Conservation (phyloP, 2,797 vertebrate species). For the Podarcis siculus region DNA sequence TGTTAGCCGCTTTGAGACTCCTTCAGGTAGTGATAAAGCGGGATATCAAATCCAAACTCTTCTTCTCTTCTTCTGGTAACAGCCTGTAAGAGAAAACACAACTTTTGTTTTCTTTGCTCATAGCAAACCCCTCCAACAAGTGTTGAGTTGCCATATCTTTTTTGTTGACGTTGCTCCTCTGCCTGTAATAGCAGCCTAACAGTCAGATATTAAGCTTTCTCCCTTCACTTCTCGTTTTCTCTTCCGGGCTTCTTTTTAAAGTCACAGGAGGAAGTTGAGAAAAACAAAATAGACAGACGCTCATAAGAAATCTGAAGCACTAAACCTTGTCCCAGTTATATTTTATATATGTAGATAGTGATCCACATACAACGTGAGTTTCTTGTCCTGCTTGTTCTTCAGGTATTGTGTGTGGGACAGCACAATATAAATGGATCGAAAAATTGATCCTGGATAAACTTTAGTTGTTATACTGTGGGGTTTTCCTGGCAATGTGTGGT, state of each 20-base stretch:
- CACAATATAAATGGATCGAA: no score
- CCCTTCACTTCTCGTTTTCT: neutral
- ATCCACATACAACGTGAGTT: neutral
- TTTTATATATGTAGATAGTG: neutral
- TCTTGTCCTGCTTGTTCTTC: neutral
- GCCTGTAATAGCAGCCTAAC: no score
- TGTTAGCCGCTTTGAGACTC: no score
- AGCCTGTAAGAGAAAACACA: neutral
- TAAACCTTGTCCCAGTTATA: no score
- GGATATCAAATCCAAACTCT: no score
- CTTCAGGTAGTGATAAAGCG: no score
- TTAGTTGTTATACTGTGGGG: no score
- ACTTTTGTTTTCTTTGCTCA: neutral
- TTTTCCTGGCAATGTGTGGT: neutral
- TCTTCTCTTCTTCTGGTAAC: no score
- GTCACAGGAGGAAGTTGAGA: neutral
- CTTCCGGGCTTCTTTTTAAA: neutral
- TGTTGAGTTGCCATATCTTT: no score
- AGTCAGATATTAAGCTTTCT: neutral
- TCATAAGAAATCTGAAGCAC: neutral
- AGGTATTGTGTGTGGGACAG: no score
- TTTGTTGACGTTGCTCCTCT: neutral
- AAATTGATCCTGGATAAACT: neutral
- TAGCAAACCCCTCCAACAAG: neutral
- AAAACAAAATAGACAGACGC: no score